Base-by-base conservation (phyloP, 2,797 vertebrate genomes). In the Halcyon chelicuti region DNA sequence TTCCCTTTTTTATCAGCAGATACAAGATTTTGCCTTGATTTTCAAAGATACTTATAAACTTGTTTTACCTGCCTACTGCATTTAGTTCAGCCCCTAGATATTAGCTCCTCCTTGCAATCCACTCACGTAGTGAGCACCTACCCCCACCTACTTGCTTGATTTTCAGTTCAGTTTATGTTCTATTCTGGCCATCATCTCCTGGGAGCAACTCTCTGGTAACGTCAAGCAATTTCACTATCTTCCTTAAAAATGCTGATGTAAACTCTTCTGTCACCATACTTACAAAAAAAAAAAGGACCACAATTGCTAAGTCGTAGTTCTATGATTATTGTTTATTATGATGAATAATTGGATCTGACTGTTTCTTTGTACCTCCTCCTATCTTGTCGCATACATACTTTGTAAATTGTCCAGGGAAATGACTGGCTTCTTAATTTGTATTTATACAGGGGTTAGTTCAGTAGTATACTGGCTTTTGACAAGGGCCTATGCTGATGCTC, bases 1-100 rank as follows among this genome's bases (percentile, higher is more conserved):
- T 85, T 71, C 11, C 17, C 10, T 47, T 39, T 67, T 70, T 74
- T 40, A 23, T 40, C 25, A 62, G 23, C 29, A 0, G 0, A 33
- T n/a, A n/a, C 2, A 79, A 52, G 20, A 62, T 58, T 46, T 77
- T 78, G 25, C 3, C 40, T 60, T 70, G 81, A 26, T 31, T 82
- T 72, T 82, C 47, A 61, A 72, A 77, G 31, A 55, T 55, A 29
- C 7, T 65, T 9, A 62, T 37, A 77, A 70, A 35, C 14, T 25
- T 1, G 3, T 35, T 90, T 90, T 33, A 63, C 6, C 7, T 14
- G 75, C 8, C 5, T 39, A 17, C 14, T 72, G 13, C 39, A 54
- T 37, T 49, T 66, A 40, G 11, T 46, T 85, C 29, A 67, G 20
- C 22, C n/a, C 15, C 10, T 40, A 92, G n/a, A 74, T 8, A 16